Conservation (phyloP, 2,113 vertebrate genomes). For the Mormyrus lacerda region DNA sequence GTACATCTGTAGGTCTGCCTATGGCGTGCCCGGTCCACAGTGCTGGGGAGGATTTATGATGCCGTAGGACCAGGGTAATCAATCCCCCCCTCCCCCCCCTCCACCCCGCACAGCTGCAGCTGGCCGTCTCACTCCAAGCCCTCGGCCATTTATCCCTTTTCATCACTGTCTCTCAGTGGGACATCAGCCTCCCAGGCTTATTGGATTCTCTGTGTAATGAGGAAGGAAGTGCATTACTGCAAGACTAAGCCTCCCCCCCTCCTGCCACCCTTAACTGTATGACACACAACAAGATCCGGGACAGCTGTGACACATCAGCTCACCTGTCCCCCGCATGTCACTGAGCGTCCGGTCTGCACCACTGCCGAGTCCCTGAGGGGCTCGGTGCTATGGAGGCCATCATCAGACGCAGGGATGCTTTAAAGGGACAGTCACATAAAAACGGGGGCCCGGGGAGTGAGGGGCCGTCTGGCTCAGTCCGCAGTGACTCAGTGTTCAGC, state of each 20-base stretch:
- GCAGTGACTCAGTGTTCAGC: background rate
- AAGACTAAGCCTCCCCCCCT: background rate
- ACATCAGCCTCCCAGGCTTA: background rate
- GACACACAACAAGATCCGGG: background rate
- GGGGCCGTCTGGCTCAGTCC: background rate
- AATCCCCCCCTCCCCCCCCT: background rate
- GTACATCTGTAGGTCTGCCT: background rate
- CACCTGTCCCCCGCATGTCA: background rate
- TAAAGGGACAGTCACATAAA: background rate
- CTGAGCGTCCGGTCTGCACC: background rate
- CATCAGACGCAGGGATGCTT: background rate
- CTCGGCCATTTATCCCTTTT: background rate
- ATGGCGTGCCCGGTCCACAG: background rate
- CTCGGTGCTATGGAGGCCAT: background rate
- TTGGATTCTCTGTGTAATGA: constrained; percentile 6
- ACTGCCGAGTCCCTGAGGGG: background rate
- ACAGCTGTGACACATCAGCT: background rate
- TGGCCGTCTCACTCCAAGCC: background rate
- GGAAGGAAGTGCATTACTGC: background rate
- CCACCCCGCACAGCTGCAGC: background rate
- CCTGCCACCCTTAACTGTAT: background rate
- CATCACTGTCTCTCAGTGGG: background rate
- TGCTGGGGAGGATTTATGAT: constrained; percentile 20
- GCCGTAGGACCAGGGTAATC: background rate
- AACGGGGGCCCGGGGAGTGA: background rate